Evolutionary conservation across 2,888 invertebrate species (phyloP), one percentile per base, ranked within the genome.

Genomic region (Cartodere bifasciata): DNA sequence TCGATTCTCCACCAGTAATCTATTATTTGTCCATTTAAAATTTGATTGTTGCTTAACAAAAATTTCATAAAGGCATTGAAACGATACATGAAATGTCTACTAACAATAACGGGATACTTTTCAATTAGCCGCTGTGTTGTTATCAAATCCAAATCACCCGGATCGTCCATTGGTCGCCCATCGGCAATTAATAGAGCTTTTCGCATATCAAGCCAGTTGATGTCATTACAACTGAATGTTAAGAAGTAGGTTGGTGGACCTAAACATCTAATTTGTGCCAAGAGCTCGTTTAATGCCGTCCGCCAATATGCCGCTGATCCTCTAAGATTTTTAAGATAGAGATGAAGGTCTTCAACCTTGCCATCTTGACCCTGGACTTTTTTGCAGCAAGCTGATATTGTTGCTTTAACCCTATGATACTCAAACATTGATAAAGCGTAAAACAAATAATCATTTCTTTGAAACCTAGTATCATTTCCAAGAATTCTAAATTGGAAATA

Each of bases 191-290:
- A 20, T 7, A 45, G 35, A 17, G 40, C 47, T 34, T 41, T 44
- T 3, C 32, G 31, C 36, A 41, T 42, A 28, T 47, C 47, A 11
- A 25, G 13, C 48, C 45, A 49, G 31, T 47, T 30, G 1, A 48
- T 29, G 32, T 49, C 46, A 36, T 49, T 48, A 22, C 20, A 7
- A 20, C 20, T 20, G 20, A 9, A 20, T 20, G 20, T 20, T 7
- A 20, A 23, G 33, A 46, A 46, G 23, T 31, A 44, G 5, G 38
- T 36, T 22, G 44, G 47, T 6, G 44, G 38, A 21, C 44, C 47
- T 15, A 47, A 13, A 37, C 35, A 37, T 15, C 43, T 35, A n/a
- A 48, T 37, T 22, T 29, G 32, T 2, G 44, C 40, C 13, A 46
- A 16, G 7, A 48, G 33, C 13, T 47, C 45, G 9, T 6, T 20